A percentile compares a stretch with the other conserved stretches of the same genome.
Evolutionary conservation across 1,140 invertebrate species (phyloP).

Genomic region (Mizuhopecten yessoensis): DNA sequence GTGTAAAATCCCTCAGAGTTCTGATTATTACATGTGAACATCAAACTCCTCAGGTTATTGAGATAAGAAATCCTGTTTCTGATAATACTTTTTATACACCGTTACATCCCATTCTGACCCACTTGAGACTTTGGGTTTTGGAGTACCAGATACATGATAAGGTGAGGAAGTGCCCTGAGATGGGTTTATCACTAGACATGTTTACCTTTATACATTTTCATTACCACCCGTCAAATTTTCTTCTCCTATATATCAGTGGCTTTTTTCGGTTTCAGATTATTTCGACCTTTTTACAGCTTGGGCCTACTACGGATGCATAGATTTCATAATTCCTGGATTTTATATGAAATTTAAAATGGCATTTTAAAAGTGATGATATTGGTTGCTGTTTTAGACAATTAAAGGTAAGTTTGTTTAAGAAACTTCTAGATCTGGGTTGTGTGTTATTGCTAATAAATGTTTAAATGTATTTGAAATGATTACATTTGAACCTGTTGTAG

Average conservation of each 20-base stretch:
- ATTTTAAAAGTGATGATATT: background rate
- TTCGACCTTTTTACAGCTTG: background rate
- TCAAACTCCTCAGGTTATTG: background rate
- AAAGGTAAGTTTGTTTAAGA: background rate
- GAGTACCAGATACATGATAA: background rate
- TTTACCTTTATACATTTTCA: constrained; percentile 13
- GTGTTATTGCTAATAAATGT: too few species aligned
- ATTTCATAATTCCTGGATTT: background rate
- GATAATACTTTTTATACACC: background rate
- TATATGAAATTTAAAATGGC: background rate
- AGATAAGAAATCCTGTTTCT: background rate
- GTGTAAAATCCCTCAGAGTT: constrained; percentile 26
- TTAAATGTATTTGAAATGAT: too few species aligned
- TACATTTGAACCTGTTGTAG: too few species aligned
- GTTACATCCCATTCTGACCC: background rate
- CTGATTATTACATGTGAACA: constrained; percentile 5
- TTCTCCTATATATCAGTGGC: background rate
- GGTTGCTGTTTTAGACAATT: background rate
- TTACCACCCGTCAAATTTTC: background rate
- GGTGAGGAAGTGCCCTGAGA: background rate
- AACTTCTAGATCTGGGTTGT: too few species aligned
- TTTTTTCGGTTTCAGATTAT: constrained; percentile 24
- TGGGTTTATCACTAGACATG: background rate
- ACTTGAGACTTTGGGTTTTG: background rate
- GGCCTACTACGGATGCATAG: background rate